Percentiles rank a stretch among this genome's conserved stretches.
These are phyloP conservation scores for Moxostoma hubbsi DNA, from an alignment of 2,797 vertebrate genomes.

Conservation along the genomic window DNA sequence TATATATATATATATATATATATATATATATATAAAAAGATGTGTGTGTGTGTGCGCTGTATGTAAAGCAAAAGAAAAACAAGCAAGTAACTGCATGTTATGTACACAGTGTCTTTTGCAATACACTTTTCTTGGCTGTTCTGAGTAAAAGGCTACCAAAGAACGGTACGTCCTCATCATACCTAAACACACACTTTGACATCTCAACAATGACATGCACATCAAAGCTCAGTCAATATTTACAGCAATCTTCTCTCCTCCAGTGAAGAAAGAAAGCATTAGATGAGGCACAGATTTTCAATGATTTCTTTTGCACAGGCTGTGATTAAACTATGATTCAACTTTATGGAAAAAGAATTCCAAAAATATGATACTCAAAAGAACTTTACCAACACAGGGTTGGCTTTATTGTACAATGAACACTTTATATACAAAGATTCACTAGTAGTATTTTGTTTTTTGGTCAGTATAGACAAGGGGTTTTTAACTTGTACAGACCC, in stretches of 20 bases:
- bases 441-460: not conserved
- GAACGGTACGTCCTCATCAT: constrained; percentile 8
- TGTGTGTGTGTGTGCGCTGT: too few species aligned
- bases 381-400: not conserved
- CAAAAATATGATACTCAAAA: not conserved
- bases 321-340: not conserved
- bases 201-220: constrained; percentile 48
- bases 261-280: constrained; percentile 12
- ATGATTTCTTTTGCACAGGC: constrained; percentile 7
- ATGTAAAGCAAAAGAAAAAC: not conserved
- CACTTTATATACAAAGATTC: not conserved
- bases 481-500: too few species aligned
- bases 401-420: not conserved
- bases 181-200: constrained; percentile 45
- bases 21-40: too few species aligned
- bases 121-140: constrained; percentile 7
- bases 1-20: too few species aligned
- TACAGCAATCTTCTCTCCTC: constrained; percentile 48
- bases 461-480: not conserved
- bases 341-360: not conserved
- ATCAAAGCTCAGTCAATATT: constrained; percentile 60
- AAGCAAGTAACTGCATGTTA: constrained; percentile 14
- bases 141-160: constrained; percentile 18
- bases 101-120: constrained; percentile 1
- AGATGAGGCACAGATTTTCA: constrained; percentile 21